Evolutionary conservation across 1,140 invertebrate genomes (phyloP), one percentile per base, ranked within the genome.

Genomic region (Procambarus clarkii): DNA sequence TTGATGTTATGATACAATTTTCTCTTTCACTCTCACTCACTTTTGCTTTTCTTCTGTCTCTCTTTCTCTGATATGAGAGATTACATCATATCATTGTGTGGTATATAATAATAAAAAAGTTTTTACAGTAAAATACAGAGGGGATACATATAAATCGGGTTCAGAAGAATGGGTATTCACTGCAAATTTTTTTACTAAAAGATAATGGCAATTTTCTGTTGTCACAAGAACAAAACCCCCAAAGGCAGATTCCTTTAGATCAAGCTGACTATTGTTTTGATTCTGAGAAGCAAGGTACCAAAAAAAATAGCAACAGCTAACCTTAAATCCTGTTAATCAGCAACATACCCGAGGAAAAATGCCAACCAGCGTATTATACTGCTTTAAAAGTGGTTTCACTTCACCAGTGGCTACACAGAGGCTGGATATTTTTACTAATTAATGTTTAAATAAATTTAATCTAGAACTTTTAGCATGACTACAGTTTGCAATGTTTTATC

Each of bases 241-340:
- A 86, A 11, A 76, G 69, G 69, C 69, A 45, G 83, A 71, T n/a
- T 86, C 69, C 69, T 24, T n/a, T 71, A 21, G 69, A 48, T 76
- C 64, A 86, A 45, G 44, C 46, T 76, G 83, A 76, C 83, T 76
- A 76, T 86, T 86, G 83, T 76, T 24, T 71, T 50, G 83, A 18
- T 86, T 86, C 83, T 76, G 18, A 54, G 83, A 86, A 86, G 69
- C 24, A n/a, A 86, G 21, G 15, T 76, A 48, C 9, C 58, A 86
- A 86, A 77, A 86, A 85, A 71, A 54, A 54, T 54, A 9, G 4
- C 45, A 34, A 2, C 69, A 85, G 69, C 46, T 86, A 86, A 69
- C 83, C 24, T 2, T 86, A 71, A 50, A 76, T 71, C 69, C 71
- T 48, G 50, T 86, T 76, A 50, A 76, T 71, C 45, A 86, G 71